Evolutionary conservation across 2,888 invertebrate species (phyloP).

Genomic region (Pheosia gnoma): DNA sequence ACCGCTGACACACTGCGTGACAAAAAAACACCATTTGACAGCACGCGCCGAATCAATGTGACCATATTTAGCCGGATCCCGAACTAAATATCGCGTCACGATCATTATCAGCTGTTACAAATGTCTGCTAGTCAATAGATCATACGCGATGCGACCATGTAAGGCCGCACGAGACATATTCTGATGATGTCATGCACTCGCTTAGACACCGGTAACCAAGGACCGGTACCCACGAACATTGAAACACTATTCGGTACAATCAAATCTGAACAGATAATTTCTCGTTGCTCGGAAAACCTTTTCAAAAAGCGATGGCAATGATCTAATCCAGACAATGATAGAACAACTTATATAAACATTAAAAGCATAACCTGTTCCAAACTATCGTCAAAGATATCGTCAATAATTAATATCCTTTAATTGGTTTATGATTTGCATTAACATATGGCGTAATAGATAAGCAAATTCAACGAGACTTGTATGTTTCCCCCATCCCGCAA

Average conservation of each 20-base stretch:
- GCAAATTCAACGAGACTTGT: background rate
- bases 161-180: slow-evolving; percentile 70
- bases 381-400: background rate
- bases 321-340: background rate
- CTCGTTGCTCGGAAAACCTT: slow-evolving; percentile 16
- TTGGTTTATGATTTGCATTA: slow-evolving; percentile 1
- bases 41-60: slow-evolving; percentile 44
- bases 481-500: slow-evolving; percentile 11
- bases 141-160: slow-evolving; percentile 76
- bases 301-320: background rate
- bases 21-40: slow-evolving; percentile 36
- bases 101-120: slow-evolving; percentile 70
- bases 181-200: slow-evolving; percentile 76
- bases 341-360: background rate
- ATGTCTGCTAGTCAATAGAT: slow-evolving; percentile 66
- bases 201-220: slow-evolving; percentile 42
- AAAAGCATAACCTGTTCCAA: background rate
- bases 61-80: slow-evolving; percentile 60
- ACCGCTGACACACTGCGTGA: slow-evolving; percentile 33
- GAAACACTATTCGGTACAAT: slow-evolving; percentile 28
- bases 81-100: slow-evolving; percentile 61
- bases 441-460: background rate
- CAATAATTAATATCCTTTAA: slow-evolving; percentile 2
- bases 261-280: slow-evolving; percentile 19
- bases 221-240: slow-evolving; percentile 48